Evolutionary conservation across 64 coral and sea anemone species (phyloP).

Genomic region (Montipora efflorescens): DNA sequence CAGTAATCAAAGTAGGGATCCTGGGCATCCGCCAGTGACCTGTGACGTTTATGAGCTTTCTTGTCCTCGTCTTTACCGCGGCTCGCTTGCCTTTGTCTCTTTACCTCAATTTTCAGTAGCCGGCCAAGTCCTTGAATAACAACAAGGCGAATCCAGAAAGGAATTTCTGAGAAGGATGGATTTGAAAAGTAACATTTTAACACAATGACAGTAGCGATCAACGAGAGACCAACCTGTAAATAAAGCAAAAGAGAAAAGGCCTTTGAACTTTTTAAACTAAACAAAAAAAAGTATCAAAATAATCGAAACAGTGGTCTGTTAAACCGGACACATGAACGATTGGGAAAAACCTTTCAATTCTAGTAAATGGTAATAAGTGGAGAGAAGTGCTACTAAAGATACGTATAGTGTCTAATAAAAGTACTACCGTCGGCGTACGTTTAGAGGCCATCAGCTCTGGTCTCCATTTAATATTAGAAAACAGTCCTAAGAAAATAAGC

Average conservation of each 20-base stretch:
- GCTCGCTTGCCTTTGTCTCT: background rate
- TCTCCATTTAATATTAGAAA: too few species aligned
- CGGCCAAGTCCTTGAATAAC: slow-evolving; percentile 66
- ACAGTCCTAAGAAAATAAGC: too few species aligned
- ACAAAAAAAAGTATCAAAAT: too few species aligned
- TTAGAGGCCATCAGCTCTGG: too few species aligned
- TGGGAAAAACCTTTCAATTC: too few species aligned
- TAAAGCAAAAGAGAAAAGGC: background rate
- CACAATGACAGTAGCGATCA: slow-evolving; percentile 67
- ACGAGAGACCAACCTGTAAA: slow-evolving; percentile 71
- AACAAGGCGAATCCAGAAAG: slow-evolving; percentile 69
- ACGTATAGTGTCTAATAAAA: too few species aligned
- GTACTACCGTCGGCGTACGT: too few species aligned
- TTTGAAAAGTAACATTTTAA: slow-evolving; percentile 73
- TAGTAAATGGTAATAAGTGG: too few species aligned
- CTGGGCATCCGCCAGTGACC: background rate
- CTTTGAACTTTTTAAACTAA: background rate
- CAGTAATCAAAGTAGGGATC: slow-evolving; percentile 4
- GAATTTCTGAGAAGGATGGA: slow-evolving; percentile 72
- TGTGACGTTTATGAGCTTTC: background rate
- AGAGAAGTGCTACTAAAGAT: too few species aligned
- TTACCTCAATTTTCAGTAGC: slow-evolving; percentile 46
- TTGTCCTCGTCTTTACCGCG: slow-evolving; percentile 10
- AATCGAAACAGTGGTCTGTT: too few species aligned
- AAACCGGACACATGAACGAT: too few species aligned